Base-by-base conservation (phyloP, 2,113 vertebrate genomes). In the Austrofundulus limnaeus region DNA sequence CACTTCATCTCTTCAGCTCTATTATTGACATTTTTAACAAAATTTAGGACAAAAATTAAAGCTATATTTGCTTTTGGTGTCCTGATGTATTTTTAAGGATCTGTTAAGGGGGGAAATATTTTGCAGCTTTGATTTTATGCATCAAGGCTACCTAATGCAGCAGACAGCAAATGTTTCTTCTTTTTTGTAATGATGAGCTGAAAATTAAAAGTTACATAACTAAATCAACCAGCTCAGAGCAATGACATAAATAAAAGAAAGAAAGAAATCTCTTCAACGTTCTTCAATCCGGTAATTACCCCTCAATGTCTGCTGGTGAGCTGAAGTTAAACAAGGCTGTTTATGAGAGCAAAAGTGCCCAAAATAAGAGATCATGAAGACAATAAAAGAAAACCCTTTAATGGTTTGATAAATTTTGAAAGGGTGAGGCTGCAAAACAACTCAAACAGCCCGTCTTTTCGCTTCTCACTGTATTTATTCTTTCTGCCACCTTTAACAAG, bases 371-470 rank as follows among this genome's bases (percentile, higher is more conserved):
- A 38, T 52, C 37, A 59, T 9, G 0, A 13, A 41, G 23, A 23
- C 46, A 17, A 24, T 38, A 19, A 54, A 5, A 56, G 37, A 16
- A 24, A 56, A 42, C 28, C 34, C n/a, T 24, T 41, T 16, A 41
- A 15, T 56, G 38, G 13, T 24, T 10, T 12, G n/a, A n/a, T 11
- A n/a, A 28, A 43, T 45, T 2, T 43, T 8, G 19, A 14, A 5
- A 43, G 15, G 31, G 41, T 28, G 23, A 2, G 49, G 57, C 42
- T 66, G 12, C 51, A 54, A 73, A 70, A 65, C 59, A 37, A 17
- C 16, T 67, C 4, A 45, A 46, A 55, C 42, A 62, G 13, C 41
- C 51, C 19, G 1, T 45, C 37, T 20, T 23, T 7, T 5, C 0
- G 25, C 53, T 66, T 68, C 39, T 61, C 38, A 56, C 41, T 39